Evolutionary conservation across 2,888 invertebrate genomes (phyloP).

Genomic region (Zygogramma bicolorata): DNA sequence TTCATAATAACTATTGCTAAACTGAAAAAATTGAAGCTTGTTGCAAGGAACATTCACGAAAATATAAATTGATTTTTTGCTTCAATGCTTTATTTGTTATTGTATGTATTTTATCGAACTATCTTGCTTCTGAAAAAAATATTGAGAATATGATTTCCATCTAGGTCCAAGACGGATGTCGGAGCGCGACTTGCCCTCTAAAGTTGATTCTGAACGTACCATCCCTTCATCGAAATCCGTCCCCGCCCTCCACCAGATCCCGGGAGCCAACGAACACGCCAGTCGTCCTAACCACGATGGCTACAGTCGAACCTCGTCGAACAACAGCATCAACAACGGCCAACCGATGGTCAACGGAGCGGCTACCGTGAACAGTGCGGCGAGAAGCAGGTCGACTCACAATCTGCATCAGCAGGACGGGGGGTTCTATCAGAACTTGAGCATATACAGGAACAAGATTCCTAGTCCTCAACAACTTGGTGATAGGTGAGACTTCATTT

Average conservation of each 20-base stretch:
- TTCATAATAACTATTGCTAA: too few relatives aligned
- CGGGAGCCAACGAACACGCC: constrained; percentile 38
- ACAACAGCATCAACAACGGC: constrained; percentile 69
- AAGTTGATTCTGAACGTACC: constrained; percentile 75
- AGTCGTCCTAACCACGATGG: constrained; percentile 59
- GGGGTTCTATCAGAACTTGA: constrained; percentile 84
- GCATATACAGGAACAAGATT: constrained; percentile 77
- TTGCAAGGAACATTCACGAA: neutral
- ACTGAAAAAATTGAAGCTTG: neutral
- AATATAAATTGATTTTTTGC: neutral
- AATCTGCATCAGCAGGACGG: constrained; percentile 75
- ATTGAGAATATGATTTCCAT: constrained; percentile 46
- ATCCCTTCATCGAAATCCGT: constrained; percentile 88
- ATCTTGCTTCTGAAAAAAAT: neutral
- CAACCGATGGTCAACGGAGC: constrained; percentile 21
- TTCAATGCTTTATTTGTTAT: neutral
- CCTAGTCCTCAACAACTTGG: constrained; percentile 70
- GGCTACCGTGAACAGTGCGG: constrained; percentile 44
- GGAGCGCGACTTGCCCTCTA: constrained; percentile 88
- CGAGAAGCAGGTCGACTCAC: constrained; percentile 65
- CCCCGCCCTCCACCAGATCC: constrained; percentile 83
- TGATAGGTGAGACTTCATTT: constrained; percentile 69
- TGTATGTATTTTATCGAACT: neutral
- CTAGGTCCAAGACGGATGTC: constrained; percentile 87
- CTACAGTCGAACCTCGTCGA: constrained; percentile 76